Conservation (phyloP, 2,797 vertebrate species). For the Discoglossus pictus region DNA sequence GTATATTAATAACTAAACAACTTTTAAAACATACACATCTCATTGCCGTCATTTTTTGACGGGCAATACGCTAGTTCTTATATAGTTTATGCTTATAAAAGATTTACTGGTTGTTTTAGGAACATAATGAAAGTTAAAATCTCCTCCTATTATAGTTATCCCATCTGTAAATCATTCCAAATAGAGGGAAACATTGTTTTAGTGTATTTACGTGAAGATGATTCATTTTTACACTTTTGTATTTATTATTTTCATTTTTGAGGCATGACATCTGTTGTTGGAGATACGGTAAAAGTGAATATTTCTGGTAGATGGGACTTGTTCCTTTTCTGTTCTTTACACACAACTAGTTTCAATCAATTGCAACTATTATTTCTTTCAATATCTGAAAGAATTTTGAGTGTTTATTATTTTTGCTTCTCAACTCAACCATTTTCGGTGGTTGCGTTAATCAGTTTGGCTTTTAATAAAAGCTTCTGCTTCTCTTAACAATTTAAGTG, state of each 20-base stretch:
- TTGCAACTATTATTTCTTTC: not conserved
- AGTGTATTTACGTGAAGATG: too few relatives aligned
- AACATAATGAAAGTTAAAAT: too few relatives aligned
- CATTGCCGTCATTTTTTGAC: too few relatives aligned
- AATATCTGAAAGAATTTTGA: constrained; percentile 17
- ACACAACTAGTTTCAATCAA: constrained; percentile 29
- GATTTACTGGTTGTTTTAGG: too few relatives aligned
- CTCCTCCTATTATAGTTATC: too few relatives aligned
- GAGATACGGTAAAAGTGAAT: constrained; percentile 14
- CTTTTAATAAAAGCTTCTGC: not conserved
- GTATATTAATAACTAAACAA: too few relatives aligned
- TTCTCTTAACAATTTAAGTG: not conserved
- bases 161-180: too few relatives aligned
- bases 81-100: too few relatives aligned
- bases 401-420: constrained; percentile 15
- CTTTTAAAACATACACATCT: too few relatives aligned
- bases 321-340: constrained; percentile 11
- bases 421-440: not conserved
- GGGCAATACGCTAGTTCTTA: too few relatives aligned
- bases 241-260: not conserved
- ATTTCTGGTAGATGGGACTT: too few relatives aligned
- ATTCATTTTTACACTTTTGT: not conserved
- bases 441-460: constrained; percentile 11
- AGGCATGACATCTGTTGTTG: not conserved
- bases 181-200: too few relatives aligned